Evolutionary conservation across 35 echinoderm and acorn worm species (phyloP).

Genomic region (Lytechinus variegatus): DNA sequence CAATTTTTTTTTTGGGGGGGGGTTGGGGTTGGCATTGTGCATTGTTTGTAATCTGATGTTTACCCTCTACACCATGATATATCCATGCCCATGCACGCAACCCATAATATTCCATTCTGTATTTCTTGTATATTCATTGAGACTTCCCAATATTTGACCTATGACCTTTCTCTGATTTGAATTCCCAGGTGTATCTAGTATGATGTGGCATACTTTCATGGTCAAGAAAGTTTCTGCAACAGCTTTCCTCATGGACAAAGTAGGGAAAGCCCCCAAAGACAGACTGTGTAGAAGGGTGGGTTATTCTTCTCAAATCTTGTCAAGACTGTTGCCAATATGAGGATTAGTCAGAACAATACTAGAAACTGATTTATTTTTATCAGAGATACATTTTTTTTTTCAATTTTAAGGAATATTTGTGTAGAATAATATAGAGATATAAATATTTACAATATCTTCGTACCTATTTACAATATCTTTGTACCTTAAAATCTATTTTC

Average conservation of each 20-base stretch:
- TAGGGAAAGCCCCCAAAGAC: constrained; percentile 97
- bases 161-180: neutral
- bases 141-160: neutral
- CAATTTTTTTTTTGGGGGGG: too few species aligned
- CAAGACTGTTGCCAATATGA: neutral
- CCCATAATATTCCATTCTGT: too few species aligned
- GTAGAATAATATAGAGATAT: too few species aligned
- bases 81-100: too few species aligned
- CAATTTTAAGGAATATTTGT: too few species aligned
- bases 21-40: too few species aligned
- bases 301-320: neutral
- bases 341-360: neutral
- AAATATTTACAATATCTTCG: too few species aligned
- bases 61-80: too few species aligned
- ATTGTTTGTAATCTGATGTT: too few species aligned
- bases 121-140: too few species aligned
- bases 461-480: neutral
- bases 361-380: neutral
- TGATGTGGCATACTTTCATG: constrained; percentile 95
- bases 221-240: constrained; percentile 83
- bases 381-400: too few species aligned
- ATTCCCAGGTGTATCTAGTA: neutral
- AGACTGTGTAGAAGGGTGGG: constrained; percentile 90
- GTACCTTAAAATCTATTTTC: neutral
- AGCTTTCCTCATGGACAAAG: constrained; percentile 95